A percentile compares a stretch with the other conserved stretches of the same genome.
phyloP scores from a whole-genome alignment of 2,888 invertebrate genomes.

The Polymixis lichenea region DNA sequence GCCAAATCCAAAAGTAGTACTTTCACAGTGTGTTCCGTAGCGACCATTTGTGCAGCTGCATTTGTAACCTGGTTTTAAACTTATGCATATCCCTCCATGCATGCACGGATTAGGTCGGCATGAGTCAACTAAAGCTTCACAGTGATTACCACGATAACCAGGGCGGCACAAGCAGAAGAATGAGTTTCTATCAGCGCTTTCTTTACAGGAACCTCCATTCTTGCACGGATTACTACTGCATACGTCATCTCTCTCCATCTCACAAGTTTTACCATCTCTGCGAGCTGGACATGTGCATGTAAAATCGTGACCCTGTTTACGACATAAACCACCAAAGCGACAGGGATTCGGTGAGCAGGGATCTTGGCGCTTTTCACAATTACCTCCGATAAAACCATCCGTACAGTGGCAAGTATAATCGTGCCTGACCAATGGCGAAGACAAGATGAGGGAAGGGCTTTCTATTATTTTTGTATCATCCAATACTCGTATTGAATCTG shows the following conservation, averaged over 20 bases:
- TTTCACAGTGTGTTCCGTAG: slow-evolving; percentile 97
- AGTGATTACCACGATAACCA: slow-evolving; percentile 97
- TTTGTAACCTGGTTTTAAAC: slow-evolving; percentile 96
- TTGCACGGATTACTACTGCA: slow-evolving; percentile 96
- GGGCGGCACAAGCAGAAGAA: slow-evolving; percentile 98
- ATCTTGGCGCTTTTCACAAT: slow-evolving; percentile 96
- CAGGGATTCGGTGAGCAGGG: slow-evolving; percentile 98
- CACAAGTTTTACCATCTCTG: slow-evolving; percentile 96
- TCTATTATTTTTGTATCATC: slow-evolving; percentile 94
- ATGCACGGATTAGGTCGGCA: slow-evolving; percentile 98
- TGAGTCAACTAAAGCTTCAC: slow-evolving; percentile 96
- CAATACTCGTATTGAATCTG: slow-evolving; percentile 92
- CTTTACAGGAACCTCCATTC: slow-evolving; percentile 97
- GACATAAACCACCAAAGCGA: slow-evolving; percentile 95
- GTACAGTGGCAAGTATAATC: slow-evolving; percentile 95
- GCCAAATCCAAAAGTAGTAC: slow-evolving; percentile 96
- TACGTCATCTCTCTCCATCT: slow-evolving; percentile 95
- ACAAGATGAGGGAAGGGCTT: slow-evolving; percentile 95
- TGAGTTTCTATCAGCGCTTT: slow-evolving; percentile 96
- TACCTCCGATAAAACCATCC: slow-evolving; percentile 95
- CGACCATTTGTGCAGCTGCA: slow-evolving; percentile 96
- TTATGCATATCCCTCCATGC: slow-evolving; percentile 96
- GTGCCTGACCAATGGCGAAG: slow-evolving; percentile 95
- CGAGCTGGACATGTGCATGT: slow-evolving; percentile 95
- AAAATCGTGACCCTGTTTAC: slow-evolving; percentile 95